A percentile compares a stretch with the other conserved stretches of the same genome.
These are phyloP conservation scores for Irena cyanogastra DNA, from an alignment of 2,113 vertebrate species.

Conservation along the genomic window DNA sequence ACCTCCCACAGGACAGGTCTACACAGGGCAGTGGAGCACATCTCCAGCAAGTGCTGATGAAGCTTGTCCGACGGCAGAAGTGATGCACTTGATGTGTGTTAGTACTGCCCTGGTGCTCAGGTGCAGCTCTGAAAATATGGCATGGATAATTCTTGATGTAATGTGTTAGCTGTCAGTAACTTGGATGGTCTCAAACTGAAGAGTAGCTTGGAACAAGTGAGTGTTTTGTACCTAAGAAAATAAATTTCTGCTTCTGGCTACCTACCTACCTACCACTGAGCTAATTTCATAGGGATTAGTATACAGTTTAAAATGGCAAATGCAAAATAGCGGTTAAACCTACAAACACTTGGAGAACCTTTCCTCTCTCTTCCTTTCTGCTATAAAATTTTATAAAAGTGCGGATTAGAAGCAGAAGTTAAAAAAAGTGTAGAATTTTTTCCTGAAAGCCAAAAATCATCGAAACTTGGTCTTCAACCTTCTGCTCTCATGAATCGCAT, in stretches of 20 bases:
- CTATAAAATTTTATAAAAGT: not conserved
- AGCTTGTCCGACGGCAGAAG: not conserved
- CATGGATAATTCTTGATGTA: not conserved
- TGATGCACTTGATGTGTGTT: not conserved
- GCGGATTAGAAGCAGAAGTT: not conserved
- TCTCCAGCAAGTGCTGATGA: not conserved
- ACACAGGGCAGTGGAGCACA: not conserved
- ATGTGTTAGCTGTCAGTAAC: not conserved
- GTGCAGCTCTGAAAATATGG: not conserved
- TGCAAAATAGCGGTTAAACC: not conserved
- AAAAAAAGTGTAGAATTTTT: not conserved
- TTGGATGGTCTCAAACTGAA: not conserved
- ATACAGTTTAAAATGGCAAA: not conserved
- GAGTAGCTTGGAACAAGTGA: accelerated
- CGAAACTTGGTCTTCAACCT: not conserved
- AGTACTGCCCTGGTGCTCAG: not conserved
- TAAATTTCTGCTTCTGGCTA: not conserved
- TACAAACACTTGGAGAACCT: not conserved
- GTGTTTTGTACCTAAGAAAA: not conserved
- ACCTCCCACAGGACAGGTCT: not conserved
- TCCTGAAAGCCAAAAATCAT: not conserved
- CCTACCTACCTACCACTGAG: not conserved
- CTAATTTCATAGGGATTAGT: not conserved
- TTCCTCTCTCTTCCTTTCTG: not conserved
- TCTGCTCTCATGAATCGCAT: not conserved